These are phyloP conservation scores for Otus sunia DNA, from an alignment of 2,113 vertebrate species.

Conservation along the genomic window DNA sequence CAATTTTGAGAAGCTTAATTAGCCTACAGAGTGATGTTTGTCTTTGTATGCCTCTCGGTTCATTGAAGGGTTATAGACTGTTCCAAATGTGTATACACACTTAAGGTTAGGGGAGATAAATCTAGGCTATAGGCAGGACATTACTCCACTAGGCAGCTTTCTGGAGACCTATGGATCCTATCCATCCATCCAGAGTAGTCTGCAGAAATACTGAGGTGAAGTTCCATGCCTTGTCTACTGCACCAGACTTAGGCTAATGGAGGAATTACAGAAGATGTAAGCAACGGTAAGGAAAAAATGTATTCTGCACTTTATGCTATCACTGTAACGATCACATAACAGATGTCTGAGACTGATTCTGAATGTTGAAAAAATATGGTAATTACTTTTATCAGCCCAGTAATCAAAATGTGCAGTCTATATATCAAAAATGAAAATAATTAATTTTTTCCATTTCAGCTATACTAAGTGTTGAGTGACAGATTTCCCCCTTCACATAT, in stretches of 20 bases:
- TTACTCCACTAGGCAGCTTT: not conserved
- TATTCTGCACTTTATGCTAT: not conserved
- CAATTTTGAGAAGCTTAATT: not conserved
- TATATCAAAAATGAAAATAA: not conserved
- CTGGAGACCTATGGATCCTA: not conserved
- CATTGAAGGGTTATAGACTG: not conserved
- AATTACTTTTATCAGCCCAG: not conserved
- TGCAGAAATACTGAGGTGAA: not conserved
- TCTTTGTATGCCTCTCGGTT: not conserved
- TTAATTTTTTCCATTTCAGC: not conserved
- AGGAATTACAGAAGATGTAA: not conserved
- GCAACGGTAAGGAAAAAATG: not conserved
- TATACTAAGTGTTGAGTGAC: not conserved
- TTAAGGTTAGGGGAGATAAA: not conserved
- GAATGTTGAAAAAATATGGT: not conserved
- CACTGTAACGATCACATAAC: not conserved
- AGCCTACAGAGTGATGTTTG: not conserved
- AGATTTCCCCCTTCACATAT: not conserved
- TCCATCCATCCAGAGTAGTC: not conserved
- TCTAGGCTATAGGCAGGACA: not conserved
- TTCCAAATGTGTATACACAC: not conserved
- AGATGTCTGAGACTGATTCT: not conserved
- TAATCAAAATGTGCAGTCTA: not conserved
- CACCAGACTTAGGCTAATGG: not conserved
- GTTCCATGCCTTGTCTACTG: not conserved